Base-by-base conservation (phyloP, 2,888 invertebrate species). In the Melangyna quadrimaculata region DNA sequence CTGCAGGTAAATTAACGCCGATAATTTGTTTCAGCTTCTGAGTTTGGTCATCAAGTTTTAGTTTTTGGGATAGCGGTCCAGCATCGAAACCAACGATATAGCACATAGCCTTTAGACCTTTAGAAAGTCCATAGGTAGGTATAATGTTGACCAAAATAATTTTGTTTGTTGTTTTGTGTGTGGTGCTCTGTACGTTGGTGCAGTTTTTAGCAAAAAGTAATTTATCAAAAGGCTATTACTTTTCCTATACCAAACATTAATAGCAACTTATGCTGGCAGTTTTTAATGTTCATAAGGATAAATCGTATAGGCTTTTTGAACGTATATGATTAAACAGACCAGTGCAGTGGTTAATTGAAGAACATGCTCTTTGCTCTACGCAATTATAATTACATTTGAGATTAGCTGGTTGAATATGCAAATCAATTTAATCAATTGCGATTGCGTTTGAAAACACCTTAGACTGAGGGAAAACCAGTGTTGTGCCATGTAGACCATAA, bases 11-110 rank as follows among this genome's bases (percentile, higher is more conserved):
- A 61, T 72, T 84, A 79, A 75, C 19, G 12, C 53, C 40, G 80
- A 67, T 77, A 86, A 80, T 86, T 86, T 86, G 84, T 77, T 70
- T 69, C 61, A 69, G 67, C 24, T 63, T 70, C 48, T 57, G 75
- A 61, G 51, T 77, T 80, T 80, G 61, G 63, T 73, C 84, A 77
- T 67, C 71, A 57, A 40, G 70, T 73, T 48, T 51, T 70, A 48
- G 70, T 24, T 37, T 45, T 65, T n/a, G 27, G 27, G 19, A 67
- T 63, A 40, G 71, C 5, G 55, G n/a, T 35, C 24, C 51, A 14
- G 65, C 10, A 17, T 27, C 5, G 35, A 0, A 59, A 5, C 35
- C 35, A 40, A 61, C 63, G n/a, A 40, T 12, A 24, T 37, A 37
- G 8, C n/a, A 7, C 7, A 51, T 51, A 24, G 10, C n/a, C n/a